Evolutionary conservation across 2,113 vertebrate genomes (phyloP), one percentile per base, ranked within the genome.

Genomic region (Pholis gunnellus): DNA sequence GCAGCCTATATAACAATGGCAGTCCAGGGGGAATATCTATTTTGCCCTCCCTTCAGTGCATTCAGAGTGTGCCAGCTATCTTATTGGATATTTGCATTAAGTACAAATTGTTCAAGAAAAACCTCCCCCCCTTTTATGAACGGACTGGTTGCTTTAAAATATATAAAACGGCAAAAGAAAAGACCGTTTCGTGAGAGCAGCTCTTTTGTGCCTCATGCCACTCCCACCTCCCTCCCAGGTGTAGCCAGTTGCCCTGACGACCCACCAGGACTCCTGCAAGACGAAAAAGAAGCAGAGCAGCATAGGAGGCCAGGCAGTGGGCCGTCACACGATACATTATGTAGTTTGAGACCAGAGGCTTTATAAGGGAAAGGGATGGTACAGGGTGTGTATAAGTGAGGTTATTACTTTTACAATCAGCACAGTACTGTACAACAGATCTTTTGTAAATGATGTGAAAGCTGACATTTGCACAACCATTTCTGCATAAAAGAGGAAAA

Each of bases 51-150:
- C 7, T 29, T 22, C 5, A 11, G 44, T 48, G 31, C 14, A 0
- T 31, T 54, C 11, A 42, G 17, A 11, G 22, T 17, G 6, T 27
- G 34, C 42, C 29, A 2, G 11, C 7, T 29, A 50, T 13, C 9
- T 65, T 38, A 46, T 54, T 46, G 17, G 22, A 70, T 57, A 63
- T 69, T 75, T 81, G 34, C 27, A 77, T 72, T 72, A 20, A 27
- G 18, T 22, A 70, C 5, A 31, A 4, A 48, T 42, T 67, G 50
- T 59, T 78, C 27, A 34, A 27, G n/a, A 66, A 40, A 31, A 67
- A 36, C 40, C 3, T 52, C 46, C 15, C 18, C 4, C 4, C 22
- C 11, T 0, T 20, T 38, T 27, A 64, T 44, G 48, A 56, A 66
- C 31, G 22, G 10, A 44, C 64, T 27, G n/a, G n/a, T 22, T 56